phyloP scores from a whole-genome alignment of 2,888 invertebrate genomes.

The Pandemis heparana region DNA sequence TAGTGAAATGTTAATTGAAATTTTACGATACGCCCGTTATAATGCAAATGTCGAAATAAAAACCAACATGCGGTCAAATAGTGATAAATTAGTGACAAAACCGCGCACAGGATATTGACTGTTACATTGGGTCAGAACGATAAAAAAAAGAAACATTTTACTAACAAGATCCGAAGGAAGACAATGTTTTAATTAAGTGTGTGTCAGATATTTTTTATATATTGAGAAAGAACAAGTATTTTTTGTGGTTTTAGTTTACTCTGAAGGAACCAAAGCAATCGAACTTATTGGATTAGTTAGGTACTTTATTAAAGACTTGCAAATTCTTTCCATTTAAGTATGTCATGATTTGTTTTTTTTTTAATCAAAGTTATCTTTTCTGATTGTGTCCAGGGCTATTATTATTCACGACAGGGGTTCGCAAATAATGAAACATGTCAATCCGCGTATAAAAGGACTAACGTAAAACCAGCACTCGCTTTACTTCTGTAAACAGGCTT shows the following conservation, averaged over 20 bases:
- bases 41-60: constrained; percentile 20
- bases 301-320: not conserved
- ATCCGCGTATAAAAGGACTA: constrained; percentile 29
- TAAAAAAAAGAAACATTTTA: not conserved
- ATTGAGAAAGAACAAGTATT: too few relatives aligned
- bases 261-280: not conserved
- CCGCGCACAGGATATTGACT: constrained; percentile 26
- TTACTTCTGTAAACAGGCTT: constrained; percentile 34
- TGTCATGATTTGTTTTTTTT: not conserved
- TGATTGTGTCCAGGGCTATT: not conserved
- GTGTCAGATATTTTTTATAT: too few relatives aligned
- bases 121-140: constrained; percentile 6
- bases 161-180: not conserved
- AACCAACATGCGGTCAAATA: constrained; percentile 22
- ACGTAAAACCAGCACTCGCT: constrained; percentile 30
- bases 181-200: not conserved
- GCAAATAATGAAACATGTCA: constrained; percentile 29
- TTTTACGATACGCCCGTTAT: constrained; percentile 34
- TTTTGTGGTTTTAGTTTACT: too few relatives aligned
- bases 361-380: not conserved
- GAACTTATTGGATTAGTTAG: not conserved
- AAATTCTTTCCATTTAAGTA: not conserved
- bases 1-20: constrained; percentile 32
- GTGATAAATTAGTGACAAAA: constrained; percentile 34
- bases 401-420: not conserved